A percentile compares a stretch with the other conserved stretches of the same genome.
These are phyloP conservation scores for Neodiprion lecontei DNA, from an alignment of 1,140 invertebrate genomes.

Conservation along the genomic window DNA sequence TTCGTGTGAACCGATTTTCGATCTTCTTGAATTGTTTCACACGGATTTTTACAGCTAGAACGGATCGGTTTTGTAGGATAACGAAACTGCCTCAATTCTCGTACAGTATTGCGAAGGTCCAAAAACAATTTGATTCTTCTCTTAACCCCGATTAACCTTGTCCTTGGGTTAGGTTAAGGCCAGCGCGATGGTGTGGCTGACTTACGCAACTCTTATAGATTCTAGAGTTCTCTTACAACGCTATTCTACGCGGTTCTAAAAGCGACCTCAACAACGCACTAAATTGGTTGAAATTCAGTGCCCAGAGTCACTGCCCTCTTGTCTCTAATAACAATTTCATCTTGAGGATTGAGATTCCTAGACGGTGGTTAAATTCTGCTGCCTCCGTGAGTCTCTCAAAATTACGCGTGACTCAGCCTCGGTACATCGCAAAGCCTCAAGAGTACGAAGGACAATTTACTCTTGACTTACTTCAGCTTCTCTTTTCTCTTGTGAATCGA, in stretches of 20 bases:
- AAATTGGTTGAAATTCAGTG: conserved; percentile 3
- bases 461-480: too few relatives aligned
- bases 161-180: background rate
- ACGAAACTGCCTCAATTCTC: too few relatives aligned
- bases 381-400: too few relatives aligned
- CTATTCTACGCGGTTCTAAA: background rate
- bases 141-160: conserved; percentile 4
- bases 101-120: background rate
- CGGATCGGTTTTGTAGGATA: too few relatives aligned
- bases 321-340: background rate
- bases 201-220: conserved; percentile 3
- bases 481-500: too few relatives aligned
- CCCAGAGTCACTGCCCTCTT: background rate
- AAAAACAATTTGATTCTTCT: conserved; percentile 8
- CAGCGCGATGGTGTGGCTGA: background rate
- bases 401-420: too few relatives aligned
- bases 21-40: too few relatives aligned
- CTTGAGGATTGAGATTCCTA: background rate
- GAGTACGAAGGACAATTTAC: too few relatives aligned
- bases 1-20: too few relatives aligned
- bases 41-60: too few relatives aligned
- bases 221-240: background rate
- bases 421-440: too few relatives aligned
- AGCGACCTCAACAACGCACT: background rate
- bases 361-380: background rate